Base-by-base conservation (phyloP, 2,797 vertebrate genomes). In the Babyrousa celebensis region DNA sequence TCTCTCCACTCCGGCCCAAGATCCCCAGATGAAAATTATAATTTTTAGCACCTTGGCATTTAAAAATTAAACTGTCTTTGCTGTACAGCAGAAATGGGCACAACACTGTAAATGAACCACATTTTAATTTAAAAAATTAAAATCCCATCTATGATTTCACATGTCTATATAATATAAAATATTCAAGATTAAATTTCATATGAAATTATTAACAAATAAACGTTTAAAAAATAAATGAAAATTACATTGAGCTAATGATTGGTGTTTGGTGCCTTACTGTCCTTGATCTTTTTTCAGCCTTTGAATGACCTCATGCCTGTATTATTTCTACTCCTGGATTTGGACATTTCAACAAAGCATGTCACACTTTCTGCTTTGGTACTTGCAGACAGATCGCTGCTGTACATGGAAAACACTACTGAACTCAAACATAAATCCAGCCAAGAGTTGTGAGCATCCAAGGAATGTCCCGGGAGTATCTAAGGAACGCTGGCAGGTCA, bases 351-450 rank as follows among this genome's bases (percentile, higher is more conserved):
- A 91, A 74, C 62, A 48, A 93, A 78, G 79, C n/a, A 27, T 67
- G 62, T 62, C 36, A 3, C 4, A 1, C 36, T 83, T 82, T 74
- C 80, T 63, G n/a, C 62, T 89, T 40, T 63, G 12, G 16, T 27
- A 62, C 77, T 36, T 21, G 62, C 56, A 71, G 11, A 21, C 43
- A 43, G 74, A 84, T 9, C 3, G n/a, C 8, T 36, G 83, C 75
- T 85, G 58, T 21, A 85, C 87, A 78, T 8, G 40, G 72, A 90
- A 89, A 96, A 58, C 20, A 63, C 29, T 92, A 68, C 71, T 90
- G 40, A 78, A 74, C 87, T 95, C 92, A 88, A 54, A 70, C 12
- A 29, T 56, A 74, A 95, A 93, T 43, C 77, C 54, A 88, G 72
- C 68, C 54, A n/a, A 25, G 71, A 54, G 67, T 70, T 75, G 21